Base-by-base conservation (phyloP, 2,888 invertebrate species). In the Agonopterix alstromeriana region DNA sequence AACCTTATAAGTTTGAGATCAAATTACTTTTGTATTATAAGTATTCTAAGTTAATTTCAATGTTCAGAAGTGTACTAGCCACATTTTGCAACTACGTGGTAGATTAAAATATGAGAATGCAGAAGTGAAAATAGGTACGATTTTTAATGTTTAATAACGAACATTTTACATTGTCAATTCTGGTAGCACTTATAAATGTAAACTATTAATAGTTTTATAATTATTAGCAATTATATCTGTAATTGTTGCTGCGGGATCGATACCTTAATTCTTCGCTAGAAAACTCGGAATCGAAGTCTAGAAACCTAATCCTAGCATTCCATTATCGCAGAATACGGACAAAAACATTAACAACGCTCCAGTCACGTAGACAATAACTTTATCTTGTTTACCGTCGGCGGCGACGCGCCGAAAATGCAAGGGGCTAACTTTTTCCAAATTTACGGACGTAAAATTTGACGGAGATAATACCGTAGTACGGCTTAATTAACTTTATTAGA, bases 401-500 rank as follows among this genome's bases (percentile, higher is more conserved):
- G 63, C 61, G 57, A 53, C 48, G 63, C 62, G 57, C 60, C 58
- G 54, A 55, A 50, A 50, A 50, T 46, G 49, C 54, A 48, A 42
- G 60, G 57, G 61, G 61, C 46, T 62, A 65, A 65, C 66, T 67
- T 70, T 80, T 77, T 72, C 74, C 77, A 82, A 81, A 79, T 73
- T 51, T 46, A 62, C 70, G 70, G 70, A 68, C 71, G 69, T 68
- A 67, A 71, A 78, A 67, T 77, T 82, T 79, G 71, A 76, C 72
- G 61, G 67, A 83, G 85, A 86, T 86, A 86, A 82, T 80, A 67
- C 76, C 70, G 61, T 65, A 64, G 70, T 68, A 82, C 67, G 70
- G 72, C 78, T 85, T 87, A 83, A 86, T 87, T 85, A 87, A 85
- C 71, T 82, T 84, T 79, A 85, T 84, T 85, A 77, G 77, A 85